These are phyloP conservation scores for Rhinogobius similis DNA, from an alignment of 2,113 vertebrate genomes.

Conservation along the genomic window DNA sequence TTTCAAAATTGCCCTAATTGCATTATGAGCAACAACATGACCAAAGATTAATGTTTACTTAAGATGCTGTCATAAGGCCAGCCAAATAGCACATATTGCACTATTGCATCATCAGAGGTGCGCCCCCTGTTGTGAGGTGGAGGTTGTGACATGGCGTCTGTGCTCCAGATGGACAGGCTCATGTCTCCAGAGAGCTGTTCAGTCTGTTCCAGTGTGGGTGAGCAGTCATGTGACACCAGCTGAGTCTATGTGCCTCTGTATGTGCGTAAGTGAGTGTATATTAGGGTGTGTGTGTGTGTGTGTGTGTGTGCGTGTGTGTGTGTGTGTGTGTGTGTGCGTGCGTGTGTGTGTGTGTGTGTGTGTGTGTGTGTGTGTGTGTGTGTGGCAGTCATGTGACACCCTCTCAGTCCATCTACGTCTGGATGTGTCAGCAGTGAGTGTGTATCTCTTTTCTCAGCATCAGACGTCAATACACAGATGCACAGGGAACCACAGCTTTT, in stretches of 20 bases:
- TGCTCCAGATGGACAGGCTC: slow-evolving; percentile 58
- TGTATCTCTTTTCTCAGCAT: slow-evolving; percentile 13
- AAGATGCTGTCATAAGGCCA: too few relatives aligned
- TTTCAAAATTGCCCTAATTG: too few relatives aligned
- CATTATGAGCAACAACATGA: too few relatives aligned
- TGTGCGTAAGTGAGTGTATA: not conserved
- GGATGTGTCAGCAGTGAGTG: slow-evolving; percentile 3
- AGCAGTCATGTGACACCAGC: slow-evolving; percentile 23
- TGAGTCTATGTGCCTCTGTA: not conserved
- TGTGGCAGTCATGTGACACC: slow-evolving; percentile 7
- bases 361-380: slow-evolving; percentile 39
- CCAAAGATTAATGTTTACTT: too few relatives aligned
- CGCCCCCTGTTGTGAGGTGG: not conserved
- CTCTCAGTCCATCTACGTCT: slow-evolving; percentile 2
- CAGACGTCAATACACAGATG: not conserved
- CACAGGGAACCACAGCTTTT: not conserved
- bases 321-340: slow-evolving; percentile 33
- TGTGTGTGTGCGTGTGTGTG: slow-evolving; percentile 40
- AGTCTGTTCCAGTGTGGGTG: slow-evolving; percentile 21
- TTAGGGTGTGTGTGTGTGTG: slow-evolving; percentile 29
- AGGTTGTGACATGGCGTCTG: slow-evolving; percentile 18
- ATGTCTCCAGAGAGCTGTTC: slow-evolving; percentile 23
- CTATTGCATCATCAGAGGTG: not conserved
- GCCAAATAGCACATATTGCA: not conserved
- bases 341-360: slow-evolving; percentile 36